Evolutionary conservation across 2,797 vertebrate species (phyloP), one percentile per base, ranked within the genome.

Genomic region (Hippoglossus hippoglossus): DNA sequence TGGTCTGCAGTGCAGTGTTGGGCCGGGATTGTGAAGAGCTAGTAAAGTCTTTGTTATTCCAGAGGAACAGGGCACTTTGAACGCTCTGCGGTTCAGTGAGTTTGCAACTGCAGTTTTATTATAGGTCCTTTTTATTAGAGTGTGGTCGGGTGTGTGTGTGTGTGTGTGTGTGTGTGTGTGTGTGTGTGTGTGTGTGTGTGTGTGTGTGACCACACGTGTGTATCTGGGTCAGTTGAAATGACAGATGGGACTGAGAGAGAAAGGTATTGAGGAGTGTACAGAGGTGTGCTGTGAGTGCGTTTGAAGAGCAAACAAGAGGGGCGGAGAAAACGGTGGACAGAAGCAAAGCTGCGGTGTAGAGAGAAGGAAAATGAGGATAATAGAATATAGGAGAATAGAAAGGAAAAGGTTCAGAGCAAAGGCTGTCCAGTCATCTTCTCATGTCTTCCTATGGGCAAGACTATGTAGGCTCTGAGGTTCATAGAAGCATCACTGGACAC

Each of bases 211-310:
- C 26, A 5, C 63, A 52, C 68, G 26, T 73, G 51, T 82, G 62
- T 75, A 80, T 88, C 73, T 89, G 66, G 67, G 79, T 85, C 83
- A 82, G 75, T 83, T 58, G 36, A 81, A 85, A 82, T 68, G 70
- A 81, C 67, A 25, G 67, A 67, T 1, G 10, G 39, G 68, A 63
- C 57, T 56, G 34, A 70, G 54, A 49, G 26, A 49, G 65, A 73
- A 50, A 65, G 66, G 36, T 74, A 75, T 4, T 61, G 67, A 78
- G 64, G 47, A 71, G 46, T 70, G 46, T 39, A 39, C 36, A 39
- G 11, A 28, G 49, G 61, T 77, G 74, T 83, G n/a, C n/a, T 58
- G 9, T 5, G 26, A 68, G 66, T 71, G 80, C 19, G 77, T 80
- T 74, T 77, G 57, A 83, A 75, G 44, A 85, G 66, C 52, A 41